Base-by-base conservation (phyloP, 2,113 vertebrate species). In the Erythrocercus mccallii region DNA sequence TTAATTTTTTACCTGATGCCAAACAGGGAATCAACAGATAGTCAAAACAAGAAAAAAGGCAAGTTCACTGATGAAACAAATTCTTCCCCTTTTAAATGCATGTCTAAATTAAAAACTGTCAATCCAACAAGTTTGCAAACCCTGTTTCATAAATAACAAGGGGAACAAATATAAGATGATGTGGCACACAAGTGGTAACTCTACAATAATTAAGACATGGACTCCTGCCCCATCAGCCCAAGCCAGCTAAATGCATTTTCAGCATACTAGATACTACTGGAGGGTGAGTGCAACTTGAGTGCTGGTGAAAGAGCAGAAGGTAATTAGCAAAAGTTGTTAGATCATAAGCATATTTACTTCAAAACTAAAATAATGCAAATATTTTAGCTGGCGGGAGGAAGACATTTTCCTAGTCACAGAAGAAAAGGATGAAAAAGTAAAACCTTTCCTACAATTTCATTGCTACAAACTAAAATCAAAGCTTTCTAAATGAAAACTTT, bases 331-430 rank as follows among this genome's bases (percentile, higher is more conserved):
- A 35, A 90, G 60, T 73, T 58, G 60, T 70, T 89, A 74, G 69
- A 68, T 68, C 44, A 69, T 18, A 76, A 80, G 42, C 12, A 16
- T 57, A 73, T 85, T 90, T 93, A 77, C 85, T 92, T 88, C 80
- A 70, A 95, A 87, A 93, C 61, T 28, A 90, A 94, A 94, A 82
- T 78, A 94, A 92, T 22, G 10, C 50, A 77, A 69, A 42, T 40
- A 61, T 92, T 79, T 76, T 50, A 94, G 74, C 30, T 31, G 33
- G 40, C 0, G 0, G 19, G 23, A 40, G 28, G 8, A 47, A 23
- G 10, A 48, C 10, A 24, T 88, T 61, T 79, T 64, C 65, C 70
- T n/a, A 60, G 15, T 87, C 53, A 92, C 71, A 94, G 65, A 92
- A 85, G 83, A 93, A 53, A 50, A 50, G 42, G 66, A 62, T 44